Evolutionary conservation across 2,113 vertebrate species (phyloP), one percentile per base, ranked within the genome.

Genomic region (Clarias magur): DNA sequence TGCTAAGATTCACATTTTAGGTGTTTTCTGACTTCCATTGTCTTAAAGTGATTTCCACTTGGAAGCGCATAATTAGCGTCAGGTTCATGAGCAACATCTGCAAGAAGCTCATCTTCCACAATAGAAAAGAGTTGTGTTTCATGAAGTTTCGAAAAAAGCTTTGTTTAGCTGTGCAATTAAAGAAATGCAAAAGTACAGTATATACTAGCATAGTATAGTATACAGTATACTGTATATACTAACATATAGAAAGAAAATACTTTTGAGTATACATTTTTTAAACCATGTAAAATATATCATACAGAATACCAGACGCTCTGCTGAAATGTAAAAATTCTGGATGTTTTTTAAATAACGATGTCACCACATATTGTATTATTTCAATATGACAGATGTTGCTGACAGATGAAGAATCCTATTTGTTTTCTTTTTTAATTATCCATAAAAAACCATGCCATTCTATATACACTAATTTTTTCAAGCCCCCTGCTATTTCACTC

Each of bases 371-470:
- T 72, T 53, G 82, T 73, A 72, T 34, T 70, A 70, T 23, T 84
- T 30, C 11, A 57, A 25, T 84, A 57, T 59, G 65, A 30, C 23
- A 84, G 67, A 72, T 84, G 48, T 57, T 72, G 67, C 19, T 84
- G 82, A 67, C 82, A 84, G 65, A 84, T 72, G 15, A 83, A 30
- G 23, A 42, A 68, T 63, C 68, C 56, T 67, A 12, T 23, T 83
- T 83, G 63, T 70, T 70, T 84, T 48, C 34, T n/a, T 53, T 53
- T 54, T 17, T 30, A 25, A 34, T 11, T 63, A 27, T 73, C n/a
- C 54, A 38, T 38, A 38, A 60, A 84, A 84, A 16, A 65, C 4
- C 30, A 68, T 83, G 21, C 21, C 27, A 73, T 73, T 59, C 27
- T 59, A 60, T 4, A 59, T 34, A 16, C 54, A 21, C 4, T 21